Percentiles rank a stretch among this genome's conserved stretches.
Evolutionary conservation across 1,140 invertebrate genomes (phyloP).

Genomic region (Teleopsis dalmanni): DNA sequence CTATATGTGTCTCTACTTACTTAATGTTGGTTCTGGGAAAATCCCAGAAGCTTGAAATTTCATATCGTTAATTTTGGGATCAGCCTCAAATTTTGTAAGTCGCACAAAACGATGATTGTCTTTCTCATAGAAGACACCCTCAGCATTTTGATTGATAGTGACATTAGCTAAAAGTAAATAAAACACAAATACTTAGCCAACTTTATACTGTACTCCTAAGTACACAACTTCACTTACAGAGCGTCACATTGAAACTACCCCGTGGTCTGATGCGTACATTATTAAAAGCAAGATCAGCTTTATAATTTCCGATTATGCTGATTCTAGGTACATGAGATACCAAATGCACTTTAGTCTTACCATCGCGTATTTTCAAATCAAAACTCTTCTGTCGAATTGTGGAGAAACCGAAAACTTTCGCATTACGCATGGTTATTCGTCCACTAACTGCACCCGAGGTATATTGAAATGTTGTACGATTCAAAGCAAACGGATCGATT

Average conservation of each 20-base stretch:
- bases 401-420: constrained; percentile 25
- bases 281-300: constrained; percentile 35
- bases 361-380: constrained; percentile 14
- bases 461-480: constrained; percentile 30
- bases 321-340: constrained; percentile 22
- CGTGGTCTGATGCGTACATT: constrained; percentile 31
- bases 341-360: constrained; percentile 20
- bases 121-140: constrained; percentile 26
- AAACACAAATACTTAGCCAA: neutral
- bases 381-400: constrained; percentile 18
- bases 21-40: constrained; percentile 37
- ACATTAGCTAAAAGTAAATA: constrained; percentile 23
- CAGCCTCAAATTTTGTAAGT: constrained; percentile 21
- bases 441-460: constrained; percentile 22
- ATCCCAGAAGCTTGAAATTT: constrained; percentile 34
- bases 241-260: constrained; percentile 36
- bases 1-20: constrained; percentile 15
- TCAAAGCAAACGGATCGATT: constrained; percentile 32
- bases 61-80: constrained; percentile 29
- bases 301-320: constrained; percentile 32
- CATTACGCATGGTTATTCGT: constrained; percentile 25
- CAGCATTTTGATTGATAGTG: constrained; percentile 16
- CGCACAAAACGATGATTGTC: constrained; percentile 26
- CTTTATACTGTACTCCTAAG: neutral
- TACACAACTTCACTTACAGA: constrained; percentile 21